Base-by-base conservation (phyloP, 1,140 invertebrate species). In the Pygmarrhopalites habei region DNA sequence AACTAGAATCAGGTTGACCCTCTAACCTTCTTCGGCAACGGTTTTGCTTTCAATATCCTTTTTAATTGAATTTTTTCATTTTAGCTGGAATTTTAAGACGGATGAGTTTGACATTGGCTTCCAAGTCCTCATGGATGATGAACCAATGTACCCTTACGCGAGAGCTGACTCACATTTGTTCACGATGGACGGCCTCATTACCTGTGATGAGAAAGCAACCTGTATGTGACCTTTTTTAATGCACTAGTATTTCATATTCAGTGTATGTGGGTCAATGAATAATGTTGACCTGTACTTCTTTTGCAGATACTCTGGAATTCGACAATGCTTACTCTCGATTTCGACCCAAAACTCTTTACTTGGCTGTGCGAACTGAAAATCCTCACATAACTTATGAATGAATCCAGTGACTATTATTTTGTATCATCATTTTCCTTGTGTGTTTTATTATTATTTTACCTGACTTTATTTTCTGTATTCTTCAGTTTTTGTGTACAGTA, bases 291-390 rank as follows among this genome's bases (percentile, higher is more conserved):
- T n/a, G n/a, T n/a, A n/a, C n/a, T n/a, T n/a, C n/a, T n/a, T 47
- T 59, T 49, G 5, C 44, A 51, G 44, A 60, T 51, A 51, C 19
- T 12, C 19, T 60, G 12, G 32, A 55, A 17, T 41, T 29, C 19
- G 60, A 30, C 19, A 55, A 55, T n/a, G 5, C 21, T 19, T 49
- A 49, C 46, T 15, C 12, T 49, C 46, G 46, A 7, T 49, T 12
- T 21, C 14, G 46, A 49, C 14, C 14, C 14, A 49, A 49, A 23
- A 19, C 19, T 10, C 46, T 49, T 14, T 21, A 49, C 19, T 49
- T 19, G 12, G 46, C 46, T 15, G 46, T 49, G 12, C 14, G 5
- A 17, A 19, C 29, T 51, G 58, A 60, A 21, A n/a, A 60, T n/a
- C n/a, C n/a, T n/a, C n/a, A n/a, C n/a, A n/a, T n/a, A n/a, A n/a